phyloP scores from a whole-genome alignment of 2,888 invertebrate genomes.

The Platerodrilus igneus region DNA sequence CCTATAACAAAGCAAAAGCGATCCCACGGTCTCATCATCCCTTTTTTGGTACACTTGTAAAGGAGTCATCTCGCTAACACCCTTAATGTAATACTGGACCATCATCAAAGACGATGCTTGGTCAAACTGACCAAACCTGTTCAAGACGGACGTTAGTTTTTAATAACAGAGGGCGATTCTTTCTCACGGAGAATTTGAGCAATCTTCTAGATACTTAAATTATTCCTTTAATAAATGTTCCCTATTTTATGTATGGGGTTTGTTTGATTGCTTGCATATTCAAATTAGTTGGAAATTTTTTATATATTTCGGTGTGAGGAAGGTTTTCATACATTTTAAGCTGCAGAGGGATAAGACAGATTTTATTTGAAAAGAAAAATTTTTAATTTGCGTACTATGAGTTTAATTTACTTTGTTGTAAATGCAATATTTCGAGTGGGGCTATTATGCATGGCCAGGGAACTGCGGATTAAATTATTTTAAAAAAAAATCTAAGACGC shows the following conservation, averaged over 20 bases:
- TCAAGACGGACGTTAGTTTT: constrained; percentile 34
- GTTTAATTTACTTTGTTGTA: no score
- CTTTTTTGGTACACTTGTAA: constrained; percentile 6
- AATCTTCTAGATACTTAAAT: constrained; percentile 24
- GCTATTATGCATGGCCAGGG: no score
- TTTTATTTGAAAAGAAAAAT: no score
- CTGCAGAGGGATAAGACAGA: no score
- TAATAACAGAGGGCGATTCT: constrained; percentile 28
- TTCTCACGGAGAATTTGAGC: constrained; percentile 27
- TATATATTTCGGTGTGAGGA: constrained; percentile 1
- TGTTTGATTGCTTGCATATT: constrained; percentile 36
- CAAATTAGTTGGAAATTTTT: constrained; percentile 27
- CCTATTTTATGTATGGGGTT: no score
- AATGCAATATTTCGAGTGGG: no score
- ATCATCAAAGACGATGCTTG: constrained; percentile 16
- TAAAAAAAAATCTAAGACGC: no score
- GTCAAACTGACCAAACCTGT: constrained; percentile 38
- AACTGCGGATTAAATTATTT: no score
- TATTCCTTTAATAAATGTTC: constrained; percentile 22
- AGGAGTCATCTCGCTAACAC: constrained; percentile 17
- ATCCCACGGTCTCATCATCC: constrained; percentile 21
- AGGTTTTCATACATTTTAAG: no score
- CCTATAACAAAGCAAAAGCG: constrained; percentile 1
- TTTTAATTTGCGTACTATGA: no score
- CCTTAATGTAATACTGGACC: no score